A percentile compares a stretch with the other conserved stretches of the same genome.
phyloP scores from a whole-genome alignment of 2,113 vertebrate genomes.

The Melanerpes aurifrons region DNA sequence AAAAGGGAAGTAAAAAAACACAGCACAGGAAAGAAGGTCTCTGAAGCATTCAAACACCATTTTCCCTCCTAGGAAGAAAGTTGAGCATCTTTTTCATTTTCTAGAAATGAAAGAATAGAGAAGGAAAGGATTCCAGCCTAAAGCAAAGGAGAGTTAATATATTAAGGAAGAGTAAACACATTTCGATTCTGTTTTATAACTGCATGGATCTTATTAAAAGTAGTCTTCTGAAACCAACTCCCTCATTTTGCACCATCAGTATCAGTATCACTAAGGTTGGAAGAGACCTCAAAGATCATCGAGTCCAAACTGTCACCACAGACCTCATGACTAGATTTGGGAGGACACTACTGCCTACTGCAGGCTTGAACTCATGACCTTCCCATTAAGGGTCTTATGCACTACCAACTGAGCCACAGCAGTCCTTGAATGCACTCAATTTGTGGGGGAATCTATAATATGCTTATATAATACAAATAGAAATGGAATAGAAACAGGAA shows the following conservation, averaged over 20 bases:
- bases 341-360: too few species aligned
- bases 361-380: too few species aligned
- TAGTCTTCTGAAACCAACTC: slow-evolving; percentile 12
- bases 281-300: too few species aligned
- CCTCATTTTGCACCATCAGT: too few species aligned
- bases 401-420: too few species aligned
- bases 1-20: not conserved
- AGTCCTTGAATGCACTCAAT: fast-evolving
- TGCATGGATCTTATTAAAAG: not conserved
- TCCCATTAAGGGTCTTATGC: too few species aligned
- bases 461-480: not conserved
- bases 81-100: not conserved
- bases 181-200: not conserved
- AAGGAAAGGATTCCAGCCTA: not conserved
- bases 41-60: not conserved
- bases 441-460: not conserved
- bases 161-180: not conserved
- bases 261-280: too few species aligned
- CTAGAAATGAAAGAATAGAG: not conserved
- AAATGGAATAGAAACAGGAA: not conserved
- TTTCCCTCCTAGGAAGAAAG: not conserved
- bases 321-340: too few species aligned
- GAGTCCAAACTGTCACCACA: too few species aligned
- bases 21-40: fast-evolving
- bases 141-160: not conserved